phyloP scores from a whole-genome alignment of 2,113 vertebrate species.

The Rhinolophus sinicus region DNA sequence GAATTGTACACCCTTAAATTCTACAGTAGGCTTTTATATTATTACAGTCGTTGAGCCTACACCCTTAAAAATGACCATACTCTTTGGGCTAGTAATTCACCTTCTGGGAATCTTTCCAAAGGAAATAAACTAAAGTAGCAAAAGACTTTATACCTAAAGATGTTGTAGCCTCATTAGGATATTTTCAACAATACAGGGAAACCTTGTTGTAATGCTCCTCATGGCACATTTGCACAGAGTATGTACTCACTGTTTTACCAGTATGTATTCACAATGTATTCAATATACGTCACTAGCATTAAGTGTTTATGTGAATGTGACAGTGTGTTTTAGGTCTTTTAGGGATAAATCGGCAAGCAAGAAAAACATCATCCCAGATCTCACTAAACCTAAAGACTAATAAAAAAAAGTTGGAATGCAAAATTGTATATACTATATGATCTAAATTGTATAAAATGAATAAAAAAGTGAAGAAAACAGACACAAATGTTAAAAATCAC shows the following conservation, averaged over 20 bases:
- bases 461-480: neutral
- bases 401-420: neutral
- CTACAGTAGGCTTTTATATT: neutral
- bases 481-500: neutral
- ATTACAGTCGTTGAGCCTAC: neutral
- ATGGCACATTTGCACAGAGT: neutral
- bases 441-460: neutral
- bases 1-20: neutral
- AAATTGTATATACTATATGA: neutral
- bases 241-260: neutral
- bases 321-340: neutral
- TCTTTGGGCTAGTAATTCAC: conserved; percentile 4
- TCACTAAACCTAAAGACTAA: neutral
- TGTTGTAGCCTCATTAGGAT: neutral
- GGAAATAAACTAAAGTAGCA: neutral
- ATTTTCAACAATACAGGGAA: neutral
- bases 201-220: neutral
- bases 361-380: neutral
- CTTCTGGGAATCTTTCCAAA: conserved; percentile 13
- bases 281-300: neutral
- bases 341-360: neutral
- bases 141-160: neutral
- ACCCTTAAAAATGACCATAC: neutral
- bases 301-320: neutral
- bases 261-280: neutral